These are phyloP conservation scores for Cygnus buccinator DNA, from an alignment of 2,113 vertebrate species.

Conservation along the genomic window DNA sequence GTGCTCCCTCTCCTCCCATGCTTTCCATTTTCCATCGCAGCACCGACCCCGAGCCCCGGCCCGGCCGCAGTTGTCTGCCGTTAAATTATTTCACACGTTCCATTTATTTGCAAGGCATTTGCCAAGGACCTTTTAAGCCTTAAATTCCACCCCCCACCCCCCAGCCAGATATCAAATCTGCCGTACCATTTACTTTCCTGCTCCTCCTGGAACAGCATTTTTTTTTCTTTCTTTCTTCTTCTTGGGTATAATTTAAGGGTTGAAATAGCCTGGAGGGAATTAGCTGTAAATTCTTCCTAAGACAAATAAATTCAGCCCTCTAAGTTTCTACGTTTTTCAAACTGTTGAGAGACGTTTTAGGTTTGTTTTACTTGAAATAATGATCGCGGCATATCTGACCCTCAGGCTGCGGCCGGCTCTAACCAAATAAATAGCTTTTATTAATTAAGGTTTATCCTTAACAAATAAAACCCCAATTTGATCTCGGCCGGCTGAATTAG, in stretches of 20 bases:
- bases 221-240: neutral
- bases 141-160: neutral
- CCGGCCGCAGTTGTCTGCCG: slow-evolving; percentile 10
- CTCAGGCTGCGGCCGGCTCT: slow-evolving; percentile 50
- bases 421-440: slow-evolving; percentile 85
- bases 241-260: slow-evolving; percentile 73
- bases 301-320: slow-evolving; percentile 81
- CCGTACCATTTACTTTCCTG: slow-evolving; percentile 21
- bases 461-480: slow-evolving; percentile 71
- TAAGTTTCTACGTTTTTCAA: slow-evolving; percentile 51
- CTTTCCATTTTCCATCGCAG: slow-evolving; percentile 43
- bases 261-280: slow-evolving; percentile 79
- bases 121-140: slow-evolving; percentile 65
- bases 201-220: slow-evolving; percentile 17
- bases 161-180: slow-evolving; percentile 40
- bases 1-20: neutral
- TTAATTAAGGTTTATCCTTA: slow-evolving; percentile 83
- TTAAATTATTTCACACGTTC: slow-evolving; percentile 69
- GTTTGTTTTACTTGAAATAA: slow-evolving; percentile 82
- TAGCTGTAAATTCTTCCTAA: slow-evolving; percentile 82
- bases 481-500: slow-evolving; percentile 68
- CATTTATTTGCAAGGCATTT: slow-evolving; percentile 35
- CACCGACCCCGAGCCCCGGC: neutral
- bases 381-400: slow-evolving; percentile 74
- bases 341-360: slow-evolving; percentile 69